Evolutionary conservation across 2,113 vertebrate species (phyloP).

Genomic region (Megaleporinus macrocephalus): DNA sequence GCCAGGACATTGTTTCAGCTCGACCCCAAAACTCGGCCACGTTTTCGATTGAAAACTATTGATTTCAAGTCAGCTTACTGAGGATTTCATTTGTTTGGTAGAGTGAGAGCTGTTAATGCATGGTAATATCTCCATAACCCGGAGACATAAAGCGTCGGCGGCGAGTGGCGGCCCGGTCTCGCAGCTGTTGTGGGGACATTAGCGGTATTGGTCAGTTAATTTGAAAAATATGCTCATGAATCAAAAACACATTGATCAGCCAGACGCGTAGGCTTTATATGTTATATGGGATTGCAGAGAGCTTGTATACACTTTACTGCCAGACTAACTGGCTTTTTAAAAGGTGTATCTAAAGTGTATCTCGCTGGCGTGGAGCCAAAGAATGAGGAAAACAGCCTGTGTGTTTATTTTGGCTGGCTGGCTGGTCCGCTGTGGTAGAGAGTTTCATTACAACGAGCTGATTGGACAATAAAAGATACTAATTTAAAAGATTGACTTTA

Average conservation of each 20-base stretch:
- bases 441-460: not conserved
- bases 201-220: constrained; percentile 51
- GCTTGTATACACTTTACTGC: constrained; percentile 45
- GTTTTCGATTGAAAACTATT: constrained; percentile 92
- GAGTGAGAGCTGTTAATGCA: constrained; percentile 88
- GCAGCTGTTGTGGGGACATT: not conserved
- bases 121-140: constrained; percentile 88
- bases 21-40: constrained; percentile 34
- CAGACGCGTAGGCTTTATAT: constrained; percentile 19
- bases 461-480: not conserved
- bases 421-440: not conserved
- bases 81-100: constrained; percentile 65
- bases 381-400: constrained; percentile 1
- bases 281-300: constrained; percentile 36
- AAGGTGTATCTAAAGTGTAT: constrained; percentile 36
- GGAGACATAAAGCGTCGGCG: constrained; percentile 72
- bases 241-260: constrained; percentile 55
- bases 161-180: constrained; percentile 10
- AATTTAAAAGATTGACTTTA: too few species aligned
- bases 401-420: constrained; percentile 49
- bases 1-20: constrained; percentile 46
- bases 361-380: constrained; percentile 29
- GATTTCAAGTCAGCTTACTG: constrained; percentile 90
- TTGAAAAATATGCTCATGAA: constrained; percentile 53
- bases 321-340: constrained; percentile 52